Evolutionary conservation across 2,888 invertebrate genomes (phyloP).

Genomic region (Metallyticus violacea): DNA sequence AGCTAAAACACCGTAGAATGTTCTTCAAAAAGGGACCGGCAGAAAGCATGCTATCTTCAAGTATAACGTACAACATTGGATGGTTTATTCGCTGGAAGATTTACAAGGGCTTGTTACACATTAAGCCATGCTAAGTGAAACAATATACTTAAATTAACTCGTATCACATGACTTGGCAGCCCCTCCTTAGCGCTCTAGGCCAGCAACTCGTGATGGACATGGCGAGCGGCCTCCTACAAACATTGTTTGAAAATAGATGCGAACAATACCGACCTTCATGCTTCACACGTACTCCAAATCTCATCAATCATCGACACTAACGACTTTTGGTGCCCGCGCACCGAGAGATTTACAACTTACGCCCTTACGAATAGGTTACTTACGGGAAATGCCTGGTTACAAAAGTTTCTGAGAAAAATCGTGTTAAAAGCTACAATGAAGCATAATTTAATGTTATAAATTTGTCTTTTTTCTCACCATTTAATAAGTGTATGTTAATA

Average conservation of each 20-base stretch:
- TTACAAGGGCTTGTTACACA: background rate
- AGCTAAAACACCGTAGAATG: no score
- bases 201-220: background rate
- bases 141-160: background rate
- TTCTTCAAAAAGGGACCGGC: no score
- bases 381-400: background rate
- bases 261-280: background rate
- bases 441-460: no score
- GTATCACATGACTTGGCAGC: background rate
- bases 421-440: no score
- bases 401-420: no score
- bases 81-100: background rate
- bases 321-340: background rate
- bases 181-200: background rate
- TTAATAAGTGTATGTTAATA: no score
- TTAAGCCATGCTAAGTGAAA: background rate
- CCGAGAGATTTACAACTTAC: no score
- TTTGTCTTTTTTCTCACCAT: no score
- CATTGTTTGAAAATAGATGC: no score
- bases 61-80: no score
- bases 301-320: background rate
- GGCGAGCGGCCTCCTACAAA: no score
- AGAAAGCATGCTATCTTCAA: background rate
- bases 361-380: background rate
- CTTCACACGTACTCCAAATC: background rate